A percentile compares a stretch with the other conserved stretches of the same genome.
Evolutionary conservation across 2,888 invertebrate genomes (phyloP).

Genomic region (Tipula lateralis): DNA sequence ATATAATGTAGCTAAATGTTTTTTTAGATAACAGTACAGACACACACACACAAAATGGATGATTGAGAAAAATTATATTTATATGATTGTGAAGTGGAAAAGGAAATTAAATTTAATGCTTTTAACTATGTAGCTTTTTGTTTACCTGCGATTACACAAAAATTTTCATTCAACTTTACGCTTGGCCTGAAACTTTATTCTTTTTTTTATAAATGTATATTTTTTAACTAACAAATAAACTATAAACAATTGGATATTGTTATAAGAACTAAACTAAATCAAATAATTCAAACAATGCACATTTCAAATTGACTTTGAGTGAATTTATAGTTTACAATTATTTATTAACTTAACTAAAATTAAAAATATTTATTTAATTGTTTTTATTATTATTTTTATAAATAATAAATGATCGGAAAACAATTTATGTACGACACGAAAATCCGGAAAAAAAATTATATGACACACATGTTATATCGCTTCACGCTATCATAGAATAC

Average conservation of each 20-base stretch:
- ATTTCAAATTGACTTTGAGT: neutral
- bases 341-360: neutral
- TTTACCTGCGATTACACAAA: slow-evolving; percentile 2
- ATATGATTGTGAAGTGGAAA: neutral
- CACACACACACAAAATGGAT: neutral
- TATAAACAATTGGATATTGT: neutral
- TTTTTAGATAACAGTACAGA: neutral
- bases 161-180: neutral
- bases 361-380: neutral
- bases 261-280: neutral
- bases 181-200: neutral
- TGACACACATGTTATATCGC: slow-evolving; percentile 1
- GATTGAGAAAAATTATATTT: neutral
- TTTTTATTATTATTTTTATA: neutral
- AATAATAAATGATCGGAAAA: neutral
- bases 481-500: slow-evolving; percentile 19
- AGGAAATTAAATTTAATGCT: neutral
- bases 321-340: neutral
- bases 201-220: neutral
- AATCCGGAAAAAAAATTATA: neutral
- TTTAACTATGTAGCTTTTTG: neutral
- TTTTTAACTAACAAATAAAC: neutral
- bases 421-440: neutral
- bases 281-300: neutral
- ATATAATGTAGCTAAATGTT: neutral